These are phyloP conservation scores for Gopherus evgoodei DNA, from an alignment of 2,113 vertebrate species.

Conservation along the genomic window DNA sequence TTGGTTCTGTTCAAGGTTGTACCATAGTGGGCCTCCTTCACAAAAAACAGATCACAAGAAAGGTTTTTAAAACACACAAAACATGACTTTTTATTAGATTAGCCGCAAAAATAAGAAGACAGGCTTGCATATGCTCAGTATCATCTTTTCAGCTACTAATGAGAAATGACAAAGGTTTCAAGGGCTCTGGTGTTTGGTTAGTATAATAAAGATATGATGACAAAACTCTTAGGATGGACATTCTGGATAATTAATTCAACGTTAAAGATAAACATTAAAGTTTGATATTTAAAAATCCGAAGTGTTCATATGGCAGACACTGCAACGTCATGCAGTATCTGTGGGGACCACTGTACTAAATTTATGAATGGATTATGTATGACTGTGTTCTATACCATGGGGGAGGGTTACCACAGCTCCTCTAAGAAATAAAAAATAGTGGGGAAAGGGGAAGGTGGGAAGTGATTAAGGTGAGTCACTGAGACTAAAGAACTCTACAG, in stretches of 20 bases:
- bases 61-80: not conserved
- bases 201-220: not conserved
- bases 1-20: not conserved
- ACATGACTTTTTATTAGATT: too few relatives aligned
- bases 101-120: too few relatives aligned
- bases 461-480: too few relatives aligned
- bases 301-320: not conserved
- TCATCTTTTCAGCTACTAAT: not conserved
- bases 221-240: not conserved
- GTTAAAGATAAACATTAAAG: not conserved
- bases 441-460: too few relatives aligned
- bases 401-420: too few relatives aligned
- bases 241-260: not conserved
- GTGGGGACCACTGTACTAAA: not conserved
- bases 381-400: not conserved
- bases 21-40: not conserved
- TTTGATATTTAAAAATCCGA: not conserved
- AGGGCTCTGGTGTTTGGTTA: not conserved
- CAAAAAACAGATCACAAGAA: too few relatives aligned
- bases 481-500: too few relatives aligned
- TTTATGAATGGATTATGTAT: not conserved
- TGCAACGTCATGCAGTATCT: not conserved
- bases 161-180: not conserved
- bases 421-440: too few relatives aligned
- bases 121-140: not conserved